Evolutionary conservation across 2,797 vertebrate genomes (phyloP), one percentile per base, ranked within the genome.

Genomic region (Melopsittacus undulatus): DNA sequence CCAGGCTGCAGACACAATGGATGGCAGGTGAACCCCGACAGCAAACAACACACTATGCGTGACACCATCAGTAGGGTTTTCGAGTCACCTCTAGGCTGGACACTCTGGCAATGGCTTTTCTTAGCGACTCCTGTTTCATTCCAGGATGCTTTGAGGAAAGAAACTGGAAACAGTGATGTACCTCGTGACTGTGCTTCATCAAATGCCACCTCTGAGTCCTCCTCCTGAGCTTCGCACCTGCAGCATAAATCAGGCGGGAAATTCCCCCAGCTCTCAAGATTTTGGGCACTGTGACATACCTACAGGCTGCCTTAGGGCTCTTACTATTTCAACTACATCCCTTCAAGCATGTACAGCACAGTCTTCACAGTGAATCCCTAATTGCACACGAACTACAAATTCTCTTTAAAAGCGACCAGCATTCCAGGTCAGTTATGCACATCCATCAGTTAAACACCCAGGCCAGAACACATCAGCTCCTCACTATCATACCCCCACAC

Each of bases 231-330:
- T 86, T 27, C 51, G 46, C 34, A 72, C 81, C 91, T 86, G 62
- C 73, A 95, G 91, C 74, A 80, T 22, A 72, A 94, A 78, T 32
- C 76, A 42, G 2, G 7, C 67, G 57, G 45, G 77, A 56, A 89
- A 89, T 63, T 78, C 87, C 74, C 57, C 16, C 4, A 70, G 81
- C 82, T 89, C 89, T 64, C 6, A 40, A 34, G 81, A 82, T 91
- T 75, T 81, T 86, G 93, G 86, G 91, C 68, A 75, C 79, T 52
- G 64, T 57, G 83, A 89, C 62, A 22, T n/a, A 91, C 72, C 93
- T 36, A 16, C 0, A 49, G 89, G 95, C 80, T 94, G 86, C 94
- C 94, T 87, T 3, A 95, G 81, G 92, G 80, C 80, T 95, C 78
- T 43, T 77, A 24, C 42, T 42, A 82, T 56, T 69, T 29, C 88